These are phyloP conservation scores for Thelaira solivaga DNA, from an alignment of 2,888 invertebrate genomes.

Conservation along the genomic window DNA sequence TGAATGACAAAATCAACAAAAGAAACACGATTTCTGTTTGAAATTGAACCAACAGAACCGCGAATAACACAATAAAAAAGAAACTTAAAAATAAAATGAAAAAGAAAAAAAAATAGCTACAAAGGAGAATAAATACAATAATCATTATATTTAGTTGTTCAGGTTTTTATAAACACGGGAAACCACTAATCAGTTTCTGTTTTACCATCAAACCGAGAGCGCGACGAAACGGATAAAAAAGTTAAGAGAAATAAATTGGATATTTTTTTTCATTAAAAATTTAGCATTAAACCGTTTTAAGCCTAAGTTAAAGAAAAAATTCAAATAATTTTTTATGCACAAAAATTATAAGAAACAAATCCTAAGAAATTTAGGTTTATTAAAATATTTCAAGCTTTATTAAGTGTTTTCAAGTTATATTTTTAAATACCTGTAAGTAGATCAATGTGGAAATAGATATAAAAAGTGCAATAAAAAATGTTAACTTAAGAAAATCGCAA, in stretches of 20 bases:
- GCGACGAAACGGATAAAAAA: constrained; percentile 55
- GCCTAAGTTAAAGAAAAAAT: constrained; percentile 7
- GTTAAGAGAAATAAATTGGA: constrained; percentile 1
- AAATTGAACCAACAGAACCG: constrained; percentile 44
- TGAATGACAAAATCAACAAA: constrained; percentile 59
- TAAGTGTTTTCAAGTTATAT: constrained; percentile 5
- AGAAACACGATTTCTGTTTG: constrained; percentile 60
- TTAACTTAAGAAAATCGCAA: constrained; percentile 25
- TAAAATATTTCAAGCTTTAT: neutral
- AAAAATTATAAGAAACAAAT: no score
- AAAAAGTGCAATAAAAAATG: constrained; percentile 62
- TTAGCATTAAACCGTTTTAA: constrained; percentile 8
- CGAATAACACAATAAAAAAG: constrained; percentile 23
- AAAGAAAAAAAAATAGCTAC: constrained; percentile 40
- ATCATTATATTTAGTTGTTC: constrained; percentile 54
- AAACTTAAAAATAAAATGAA: constrained; percentile 45
- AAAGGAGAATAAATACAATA: constrained; percentile 56
- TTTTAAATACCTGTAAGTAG: constrained; percentile 30
- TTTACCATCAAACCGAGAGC: constrained; percentile 63
- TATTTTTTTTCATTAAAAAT: neutral
- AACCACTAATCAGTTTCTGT: constrained; percentile 66
- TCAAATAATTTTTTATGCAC: no score
- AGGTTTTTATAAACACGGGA: constrained; percentile 58
- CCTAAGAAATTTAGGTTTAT: no score
- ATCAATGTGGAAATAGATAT: constrained; percentile 49